phyloP scores from a whole-genome alignment of 2,113 vertebrate species.

The Agapornis roseicollis region DNA sequence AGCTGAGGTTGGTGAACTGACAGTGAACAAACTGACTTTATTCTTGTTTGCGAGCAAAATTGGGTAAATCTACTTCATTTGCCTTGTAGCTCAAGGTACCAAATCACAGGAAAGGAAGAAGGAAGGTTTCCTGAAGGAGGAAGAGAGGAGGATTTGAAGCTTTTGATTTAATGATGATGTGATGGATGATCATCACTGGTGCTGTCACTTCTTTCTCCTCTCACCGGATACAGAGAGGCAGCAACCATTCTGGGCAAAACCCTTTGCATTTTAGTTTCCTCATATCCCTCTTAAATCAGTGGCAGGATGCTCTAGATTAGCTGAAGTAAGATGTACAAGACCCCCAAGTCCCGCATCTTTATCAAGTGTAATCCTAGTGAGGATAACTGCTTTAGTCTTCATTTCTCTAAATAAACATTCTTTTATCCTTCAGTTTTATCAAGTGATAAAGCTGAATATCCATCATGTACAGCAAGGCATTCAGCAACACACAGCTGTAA shows the following conservation, averaged over 20 bases:
- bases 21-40: not conserved
- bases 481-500: not conserved
- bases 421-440: not conserved
- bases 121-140: not conserved
- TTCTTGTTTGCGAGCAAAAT: constrained; percentile 11
- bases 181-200: not conserved
- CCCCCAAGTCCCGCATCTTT: not conserved
- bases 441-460: not conserved
- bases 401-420: not conserved
- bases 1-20: not conserved
- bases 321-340: not conserved
- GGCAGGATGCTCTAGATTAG: not conserved
- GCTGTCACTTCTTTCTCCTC: not conserved
- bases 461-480: not conserved
- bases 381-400: not conserved
- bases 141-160: not conserved
- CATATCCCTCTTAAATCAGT: not conserved
- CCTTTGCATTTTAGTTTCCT: not conserved
- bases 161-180: not conserved
- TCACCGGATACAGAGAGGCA: not conserved
- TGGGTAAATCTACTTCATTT: constrained; percentile 16
- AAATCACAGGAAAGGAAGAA: not conserved
- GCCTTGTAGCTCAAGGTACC: not conserved
- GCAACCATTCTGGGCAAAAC: not conserved
- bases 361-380: not conserved